Base-by-base conservation (phyloP, 2,113 vertebrate species). In the Empidonax traillii region DNA sequence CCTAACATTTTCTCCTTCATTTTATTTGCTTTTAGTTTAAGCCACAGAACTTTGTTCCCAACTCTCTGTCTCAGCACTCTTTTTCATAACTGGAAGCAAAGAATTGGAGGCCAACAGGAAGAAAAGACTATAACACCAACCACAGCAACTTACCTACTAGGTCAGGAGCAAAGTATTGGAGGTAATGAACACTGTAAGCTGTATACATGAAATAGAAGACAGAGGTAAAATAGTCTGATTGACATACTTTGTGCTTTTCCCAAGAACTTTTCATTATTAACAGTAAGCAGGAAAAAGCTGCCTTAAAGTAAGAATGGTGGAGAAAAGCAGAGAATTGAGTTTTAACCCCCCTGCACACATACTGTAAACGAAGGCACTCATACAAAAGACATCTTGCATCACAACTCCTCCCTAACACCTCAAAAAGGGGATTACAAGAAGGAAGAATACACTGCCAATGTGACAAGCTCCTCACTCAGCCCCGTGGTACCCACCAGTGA, bases 1-100 rank as follows among this genome's bases (percentile, higher is more conserved):
- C 12, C 3, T 37, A 74, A 74, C 16, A 24, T 35, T 39, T 73
- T 37, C 61, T 73, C 31, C 30, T 65, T 83, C 25, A 35, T 76
- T 79, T 69, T 80, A 89, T 75, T 93, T 92, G 39, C 12, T 94
- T 89, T 87, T 81, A 43, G 94, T 95, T 95, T 77, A 75, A 84
- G 90, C 85, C 96, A 94, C 85, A 94, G 85, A 93, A 83, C 85
- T 92, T 61, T 49, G n/a, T 66, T 85, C 66, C 51, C 27, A 87
- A 56, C 44, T 76, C 1, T 3, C 83, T 88, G 67, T 35, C 82
- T 95, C 94, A 94, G 90, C 79, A 80, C 39, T 92, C 75, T 90
- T 87, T 85, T 94, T 88, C 59, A 43, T 80, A 92, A 90, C 46
- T 80, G 79, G 72, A 88, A 66, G 82, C 37, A 86, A 90, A 95